Evolutionary conservation across 2,797 vertebrate genomes (phyloP).

Genomic region (Leuciscus waleckii): DNA sequence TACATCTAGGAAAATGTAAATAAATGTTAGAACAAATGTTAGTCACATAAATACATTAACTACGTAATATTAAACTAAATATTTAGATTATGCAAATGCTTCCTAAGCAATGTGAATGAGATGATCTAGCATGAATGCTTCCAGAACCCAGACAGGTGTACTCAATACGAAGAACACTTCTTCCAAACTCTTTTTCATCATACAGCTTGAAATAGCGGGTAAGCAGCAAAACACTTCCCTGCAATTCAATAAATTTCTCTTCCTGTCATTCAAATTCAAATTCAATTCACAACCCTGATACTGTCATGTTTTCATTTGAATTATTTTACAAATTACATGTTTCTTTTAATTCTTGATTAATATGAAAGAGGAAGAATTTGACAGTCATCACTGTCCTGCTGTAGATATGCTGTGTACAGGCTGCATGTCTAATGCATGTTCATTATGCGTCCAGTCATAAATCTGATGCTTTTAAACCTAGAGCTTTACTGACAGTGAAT

Average conservation of each 20-base stretch:
- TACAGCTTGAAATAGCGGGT: neutral
- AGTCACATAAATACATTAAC: neutral
- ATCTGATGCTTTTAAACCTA: constrained; percentile 24
- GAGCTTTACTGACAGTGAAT: neutral
- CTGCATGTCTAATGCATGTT: neutral
- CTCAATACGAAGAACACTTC: neutral
- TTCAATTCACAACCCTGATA: neutral
- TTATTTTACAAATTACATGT: neutral
- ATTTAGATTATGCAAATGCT: neutral
- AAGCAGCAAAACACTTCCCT: neutral
- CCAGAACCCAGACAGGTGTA: neutral
- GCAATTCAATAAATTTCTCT: neutral
- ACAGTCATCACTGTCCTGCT: neutral
- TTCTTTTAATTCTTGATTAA: neutral
- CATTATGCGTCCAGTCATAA: neutral
- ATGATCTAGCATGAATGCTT: neutral
- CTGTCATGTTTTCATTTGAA: neutral
- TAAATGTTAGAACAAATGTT: neutral
- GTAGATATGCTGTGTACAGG: neutral
- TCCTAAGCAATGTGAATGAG: neutral
- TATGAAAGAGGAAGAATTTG: neutral
- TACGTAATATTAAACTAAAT: neutral
- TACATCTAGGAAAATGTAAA: neutral
- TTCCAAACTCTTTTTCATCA: neutral
- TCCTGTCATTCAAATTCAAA: neutral